Percentiles rank a stretch among this genome's conserved stretches.
These are phyloP conservation scores for Lysandra coridon DNA, from an alignment of 2,888 invertebrate species.

Conservation along the genomic window DNA sequence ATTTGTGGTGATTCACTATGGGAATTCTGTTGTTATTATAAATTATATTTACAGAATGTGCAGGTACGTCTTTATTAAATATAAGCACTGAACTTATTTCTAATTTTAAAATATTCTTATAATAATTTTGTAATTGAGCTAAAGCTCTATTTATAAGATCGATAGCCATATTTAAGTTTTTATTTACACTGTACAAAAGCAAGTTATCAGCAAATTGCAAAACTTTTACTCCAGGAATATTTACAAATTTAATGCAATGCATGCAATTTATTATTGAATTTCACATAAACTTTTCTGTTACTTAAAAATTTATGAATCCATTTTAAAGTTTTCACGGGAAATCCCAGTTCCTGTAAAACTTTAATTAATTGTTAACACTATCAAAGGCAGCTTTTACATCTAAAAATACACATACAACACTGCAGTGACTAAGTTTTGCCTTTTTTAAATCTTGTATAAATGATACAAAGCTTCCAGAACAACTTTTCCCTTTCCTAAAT, in stretches of 20 bases:
- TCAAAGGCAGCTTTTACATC: slow-evolving; percentile 41
- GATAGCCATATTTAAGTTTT: neutral
- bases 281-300: slow-evolving; percentile 38
- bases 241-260: slow-evolving; percentile 21
- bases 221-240: neutral
- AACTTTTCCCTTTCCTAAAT: slow-evolving; percentile 36
- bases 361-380: slow-evolving; percentile 36
- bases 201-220: neutral
- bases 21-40: slow-evolving; percentile 27
- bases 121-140: slow-evolving; percentile 4
- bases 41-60: slow-evolving; percentile 27
- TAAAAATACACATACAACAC: slow-evolving; percentile 29
- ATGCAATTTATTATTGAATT: slow-evolving; percentile 38
- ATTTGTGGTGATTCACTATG: slow-evolving; percentile 11
- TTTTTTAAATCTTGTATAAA: slow-evolving; percentile 34
- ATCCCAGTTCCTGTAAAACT: slow-evolving; percentile 20
- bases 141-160: neutral
- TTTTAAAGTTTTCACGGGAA: slow-evolving; percentile 34
- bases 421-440: slow-evolving; percentile 29
- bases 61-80: slow-evolving; percentile 13
- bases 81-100: slow-evolving; percentile 30
- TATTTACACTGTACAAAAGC: slow-evolving; percentile 3
- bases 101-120: neutral
- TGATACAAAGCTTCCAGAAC: slow-evolving; percentile 37
- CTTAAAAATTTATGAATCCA: slow-evolving; percentile 37